These are phyloP conservation scores for Garra rufa DNA, from an alignment of 2,113 vertebrate species.

Conservation along the genomic window DNA sequence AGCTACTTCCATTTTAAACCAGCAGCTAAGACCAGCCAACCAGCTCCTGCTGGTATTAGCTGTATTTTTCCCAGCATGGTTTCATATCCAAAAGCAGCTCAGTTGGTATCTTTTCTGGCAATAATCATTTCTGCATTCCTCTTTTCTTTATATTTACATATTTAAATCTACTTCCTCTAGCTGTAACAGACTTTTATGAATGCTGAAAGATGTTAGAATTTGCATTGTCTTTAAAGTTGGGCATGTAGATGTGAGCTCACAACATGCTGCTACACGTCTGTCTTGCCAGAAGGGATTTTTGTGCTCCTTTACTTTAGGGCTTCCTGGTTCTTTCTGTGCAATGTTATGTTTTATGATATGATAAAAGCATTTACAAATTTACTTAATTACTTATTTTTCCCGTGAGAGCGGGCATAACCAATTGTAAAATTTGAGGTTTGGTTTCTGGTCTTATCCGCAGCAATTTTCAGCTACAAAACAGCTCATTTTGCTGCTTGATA, in stretches of 20 bases:
- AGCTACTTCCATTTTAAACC: too few species aligned
- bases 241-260: neutral
- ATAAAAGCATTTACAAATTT: neutral
- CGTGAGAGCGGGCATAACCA: too few species aligned
- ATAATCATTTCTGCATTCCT: neutral
- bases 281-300: neutral
- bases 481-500: too few species aligned
- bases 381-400: too few species aligned
- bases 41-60: too few species aligned
- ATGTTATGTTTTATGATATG: neutral
- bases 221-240: neutral
- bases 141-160: neutral
- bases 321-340: neutral
- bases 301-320: neutral
- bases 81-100: neutral
- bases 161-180: neutral
- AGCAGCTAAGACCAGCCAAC: too few species aligned
- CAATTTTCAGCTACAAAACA: too few species aligned
- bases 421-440: too few species aligned
- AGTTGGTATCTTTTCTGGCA: neutral
- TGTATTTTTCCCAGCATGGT: too few species aligned
- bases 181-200: neutral
- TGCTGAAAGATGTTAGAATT: neutral
- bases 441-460: too few species aligned
- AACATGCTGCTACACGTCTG: neutral